These are phyloP conservation scores for Amiota mariae DNA, from an alignment of 2,888 invertebrate genomes.

Conservation along the genomic window DNA sequence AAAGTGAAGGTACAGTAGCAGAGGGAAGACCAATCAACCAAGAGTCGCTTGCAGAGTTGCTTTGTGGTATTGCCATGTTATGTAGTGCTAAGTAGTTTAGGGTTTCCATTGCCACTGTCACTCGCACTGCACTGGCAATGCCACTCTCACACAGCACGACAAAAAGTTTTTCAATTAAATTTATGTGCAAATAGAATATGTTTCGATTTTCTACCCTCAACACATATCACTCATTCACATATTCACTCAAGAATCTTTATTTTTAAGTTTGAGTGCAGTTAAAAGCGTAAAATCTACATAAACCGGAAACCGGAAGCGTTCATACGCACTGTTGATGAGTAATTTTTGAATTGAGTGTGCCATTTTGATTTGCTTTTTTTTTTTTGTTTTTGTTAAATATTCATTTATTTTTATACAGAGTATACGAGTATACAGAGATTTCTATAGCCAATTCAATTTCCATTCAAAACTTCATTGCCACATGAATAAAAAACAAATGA, in stretches of 20 bases:
- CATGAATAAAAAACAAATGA: background rate
- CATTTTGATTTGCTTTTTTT: background rate
- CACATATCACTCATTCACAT: background rate
- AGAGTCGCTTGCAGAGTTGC: constrained; percentile 12
- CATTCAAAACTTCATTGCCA: constrained; percentile 17
- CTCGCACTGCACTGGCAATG: too few species aligned
- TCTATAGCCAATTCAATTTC: background rate
- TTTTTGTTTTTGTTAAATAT: background rate
- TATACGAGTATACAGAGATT: too few species aligned
- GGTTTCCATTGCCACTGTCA: background rate
- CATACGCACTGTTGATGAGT: constrained; percentile 16
- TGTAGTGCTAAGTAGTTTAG: constrained; percentile 1
- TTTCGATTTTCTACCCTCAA: constrained; percentile 18
- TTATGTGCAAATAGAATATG: constrained; percentile 29
- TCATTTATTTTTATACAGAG: too few species aligned
- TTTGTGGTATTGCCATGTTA: background rate
- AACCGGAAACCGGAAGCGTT: constrained; percentile 26
- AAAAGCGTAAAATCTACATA: constrained; percentile 5
- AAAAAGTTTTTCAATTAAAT: constrained; percentile 29
- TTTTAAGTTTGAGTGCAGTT: background rate
- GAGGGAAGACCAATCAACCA: background rate
- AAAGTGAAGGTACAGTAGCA: constrained; percentile 1
- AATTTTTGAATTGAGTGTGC: background rate
- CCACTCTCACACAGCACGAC: background rate
- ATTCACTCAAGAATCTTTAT: background rate